Evolutionary conservation across 2,797 vertebrate genomes (phyloP).

Genomic region (Chrosomus eos): DNA sequence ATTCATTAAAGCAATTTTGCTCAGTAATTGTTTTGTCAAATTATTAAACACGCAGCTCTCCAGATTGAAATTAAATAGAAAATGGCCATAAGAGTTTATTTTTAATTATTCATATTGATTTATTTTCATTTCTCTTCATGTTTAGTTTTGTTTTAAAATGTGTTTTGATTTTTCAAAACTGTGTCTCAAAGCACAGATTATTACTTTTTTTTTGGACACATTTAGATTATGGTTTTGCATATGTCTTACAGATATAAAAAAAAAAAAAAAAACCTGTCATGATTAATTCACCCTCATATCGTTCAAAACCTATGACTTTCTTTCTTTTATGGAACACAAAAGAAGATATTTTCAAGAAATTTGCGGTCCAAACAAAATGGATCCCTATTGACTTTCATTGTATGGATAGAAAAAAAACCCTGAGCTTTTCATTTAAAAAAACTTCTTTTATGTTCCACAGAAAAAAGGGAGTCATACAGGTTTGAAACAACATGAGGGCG

Average conservation of each 20-base stretch:
- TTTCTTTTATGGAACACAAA: neutral
- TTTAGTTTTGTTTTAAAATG: neutral
- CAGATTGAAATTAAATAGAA: neutral
- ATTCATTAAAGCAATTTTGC: neutral
- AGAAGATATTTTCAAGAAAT: neutral
- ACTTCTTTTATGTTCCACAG: too few relatives aligned
- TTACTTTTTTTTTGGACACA: neutral
- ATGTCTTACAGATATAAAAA: neutral
- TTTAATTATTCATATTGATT: neutral
- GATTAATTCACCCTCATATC: neutral
- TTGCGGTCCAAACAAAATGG: neutral
- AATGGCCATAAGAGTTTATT: neutral
- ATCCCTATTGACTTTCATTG: neutral
- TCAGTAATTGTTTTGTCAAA: neutral
- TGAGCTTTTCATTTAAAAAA: too few relatives aligned
- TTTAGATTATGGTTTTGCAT: neutral
- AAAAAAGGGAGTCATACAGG: neutral
- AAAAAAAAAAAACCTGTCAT: too few relatives aligned
- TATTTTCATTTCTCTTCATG: neutral
- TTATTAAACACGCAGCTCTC: neutral
- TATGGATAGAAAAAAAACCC: neutral
- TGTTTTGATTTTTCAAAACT: neutral
- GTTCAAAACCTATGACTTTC: neutral
- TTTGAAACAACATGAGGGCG: neutral
- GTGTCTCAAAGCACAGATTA: neutral